These are phyloP conservation scores for Antrozous pallidus DNA, from an alignment of 2,797 vertebrate genomes.

Conservation along the genomic window DNA sequence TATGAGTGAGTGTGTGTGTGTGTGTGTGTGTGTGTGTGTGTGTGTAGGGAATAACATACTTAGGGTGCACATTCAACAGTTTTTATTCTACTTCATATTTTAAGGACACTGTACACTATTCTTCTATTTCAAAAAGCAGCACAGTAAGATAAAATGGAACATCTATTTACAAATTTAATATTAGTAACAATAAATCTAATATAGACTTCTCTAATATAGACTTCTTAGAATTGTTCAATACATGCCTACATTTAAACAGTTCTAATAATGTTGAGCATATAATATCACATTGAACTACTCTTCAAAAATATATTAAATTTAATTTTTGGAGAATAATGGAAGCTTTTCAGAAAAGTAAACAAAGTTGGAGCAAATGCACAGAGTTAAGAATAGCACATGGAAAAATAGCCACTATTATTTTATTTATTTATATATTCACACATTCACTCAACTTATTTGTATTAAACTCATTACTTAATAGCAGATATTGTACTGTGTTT, in stretches of 20 bases:
- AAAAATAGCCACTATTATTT: not conserved
- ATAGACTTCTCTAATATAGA: not conserved
- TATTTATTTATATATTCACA: not conserved
- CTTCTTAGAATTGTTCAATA: not conserved
- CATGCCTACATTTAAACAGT: not conserved
- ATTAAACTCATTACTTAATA: not conserved
- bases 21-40: not conserved
- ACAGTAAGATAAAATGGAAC: not conserved
- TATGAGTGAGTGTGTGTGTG: not conserved
- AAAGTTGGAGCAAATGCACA: not conserved
- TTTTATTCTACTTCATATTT: not conserved
- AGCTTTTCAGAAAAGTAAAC: slow-evolving; percentile 1
- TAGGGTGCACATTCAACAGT: not conserved
- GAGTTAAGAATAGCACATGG: not conserved
- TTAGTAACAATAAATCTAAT: not conserved
- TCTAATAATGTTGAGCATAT: not conserved
- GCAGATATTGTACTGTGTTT: not conserved
- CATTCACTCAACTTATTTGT: not conserved
- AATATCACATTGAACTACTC: not conserved
- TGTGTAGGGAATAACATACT: not conserved
- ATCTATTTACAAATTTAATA: slow-evolving; percentile 12
- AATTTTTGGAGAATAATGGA: not conserved
- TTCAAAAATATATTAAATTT: not conserved
- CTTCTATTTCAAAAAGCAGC: not conserved
- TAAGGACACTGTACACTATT: not conserved